Base-by-base conservation (phyloP, 2,888 invertebrate species). In the Eupsilia transversa region DNA sequence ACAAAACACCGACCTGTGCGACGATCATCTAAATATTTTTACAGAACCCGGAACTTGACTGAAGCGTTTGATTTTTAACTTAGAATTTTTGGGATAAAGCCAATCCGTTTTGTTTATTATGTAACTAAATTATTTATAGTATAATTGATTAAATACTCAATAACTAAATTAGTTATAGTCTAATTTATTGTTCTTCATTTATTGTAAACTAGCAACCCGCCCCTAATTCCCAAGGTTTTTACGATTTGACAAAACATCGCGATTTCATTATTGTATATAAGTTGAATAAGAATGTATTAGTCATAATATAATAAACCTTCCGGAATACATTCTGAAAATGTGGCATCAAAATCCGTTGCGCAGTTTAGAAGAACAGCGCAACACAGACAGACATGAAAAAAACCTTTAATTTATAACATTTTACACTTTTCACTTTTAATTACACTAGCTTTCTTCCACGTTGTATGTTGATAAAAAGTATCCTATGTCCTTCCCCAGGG, bases 1-100 rank as follows among this genome's bases (percentile, higher is more conserved):
- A 91, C 90, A 89, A 94, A 95, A 94, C 91, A 93, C 92, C 92
- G 93, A 89, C 89, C 84, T 77, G 71, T 81, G 92, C 90, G 89
- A 91, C 89, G 79, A 87, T 84, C 82, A 75, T 86, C 83, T 83
- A 81, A 86, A 87, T 86, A 87, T 87, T 90, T 90, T 87, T 87
- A 86, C 87, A 79, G 59, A 69, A 68, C 71, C 80, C 61, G 75
- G 74, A 67, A 73, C 56, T 69, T 76, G n/a, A 41, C 65, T 73
- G 57, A 43, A 52, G 27, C 35, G 33, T 79, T 69, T 73, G 76
- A 54, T 74, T 83, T 80, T 80, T 76, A 68, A 71, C 68, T 71
- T 73, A 33, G 23, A 52, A 3, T 43, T 69, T 75, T 27, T 59
- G 49, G 52, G 30, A 61, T 70, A 20, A 66, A 72, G 23, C 1